These are phyloP conservation scores for Bombus waltoni DNA, from an alignment of 1,140 invertebrate genomes.

Conservation along the genomic window DNA sequence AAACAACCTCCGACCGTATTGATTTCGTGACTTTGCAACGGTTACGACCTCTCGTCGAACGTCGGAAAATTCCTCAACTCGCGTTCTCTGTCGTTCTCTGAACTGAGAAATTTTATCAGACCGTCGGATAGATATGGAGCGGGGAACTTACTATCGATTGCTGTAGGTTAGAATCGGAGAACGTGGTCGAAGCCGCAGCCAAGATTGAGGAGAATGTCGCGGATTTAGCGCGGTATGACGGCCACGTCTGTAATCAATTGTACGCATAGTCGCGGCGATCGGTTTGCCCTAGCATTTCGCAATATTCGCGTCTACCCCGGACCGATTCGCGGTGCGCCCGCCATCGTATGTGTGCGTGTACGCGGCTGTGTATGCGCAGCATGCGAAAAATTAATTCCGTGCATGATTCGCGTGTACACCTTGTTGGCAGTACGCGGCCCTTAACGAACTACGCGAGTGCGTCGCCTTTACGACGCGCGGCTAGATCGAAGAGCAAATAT, in stretches of 20 bases:
- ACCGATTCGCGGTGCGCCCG: slow-evolving; percentile 1
- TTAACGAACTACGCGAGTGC: slow-evolving; percentile 50
- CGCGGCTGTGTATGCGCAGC: slow-evolving; percentile 50
- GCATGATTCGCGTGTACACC: slow-evolving; percentile 66
- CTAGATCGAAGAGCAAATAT: slow-evolving; percentile 35
- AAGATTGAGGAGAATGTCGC: slow-evolving; percentile 69
- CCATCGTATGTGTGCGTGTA: neutral
- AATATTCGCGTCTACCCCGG: slow-evolving; percentile 44
- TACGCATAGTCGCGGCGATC: slow-evolving; percentile 65
- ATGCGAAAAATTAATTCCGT: slow-evolving; percentile 69
- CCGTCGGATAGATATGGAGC: neutral
- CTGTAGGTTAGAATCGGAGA: slow-evolving; percentile 34
- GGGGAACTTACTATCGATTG: slow-evolving; percentile 34
- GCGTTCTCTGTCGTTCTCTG: neutral
- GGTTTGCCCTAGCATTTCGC: slow-evolving; percentile 59
- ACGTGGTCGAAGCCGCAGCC: slow-evolving; percentile 59
- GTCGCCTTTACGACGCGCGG: neutral
- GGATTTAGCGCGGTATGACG: slow-evolving; percentile 69
- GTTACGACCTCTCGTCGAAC: neutral
- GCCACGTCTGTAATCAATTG: slow-evolving; percentile 73
- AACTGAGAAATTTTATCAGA: neutral
- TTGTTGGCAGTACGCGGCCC: slow-evolving; percentile 41
- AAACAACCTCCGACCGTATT: neutral
- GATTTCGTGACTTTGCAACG: neutral
- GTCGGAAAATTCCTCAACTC: neutral